Base-by-base conservation (phyloP, 2,113 vertebrate species). In the Engystomops pustulosus region DNA sequence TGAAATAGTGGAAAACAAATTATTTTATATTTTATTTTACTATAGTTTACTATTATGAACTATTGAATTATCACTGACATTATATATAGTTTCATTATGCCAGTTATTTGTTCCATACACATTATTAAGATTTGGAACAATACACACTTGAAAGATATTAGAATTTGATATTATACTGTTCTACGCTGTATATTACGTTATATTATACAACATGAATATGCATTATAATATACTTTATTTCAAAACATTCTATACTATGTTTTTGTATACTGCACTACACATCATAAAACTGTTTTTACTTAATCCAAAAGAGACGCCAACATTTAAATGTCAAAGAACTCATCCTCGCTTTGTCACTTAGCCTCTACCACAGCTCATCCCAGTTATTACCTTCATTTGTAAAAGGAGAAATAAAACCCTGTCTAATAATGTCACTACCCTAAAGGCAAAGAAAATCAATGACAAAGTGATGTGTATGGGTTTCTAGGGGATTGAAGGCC, bases 401-500 rank as follows among this genome's bases (percentile, higher is more conserved):
- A 58, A 77, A 67, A 67, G 60, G 25, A 20, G 27, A 62, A 65
- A 79, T 79, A 79, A 79, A 65, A 36, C 41, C 49, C 62, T 45
- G 65, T 81, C 60, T 34, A 34, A 70, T 72, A 81, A 70, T 69
- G 65, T 71, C 80, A 81, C 36, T 71, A n/a, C 45, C 80, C 51
- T 25, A 9, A 49, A 72, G 65, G 51, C 80, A 71, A 1, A 30
- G 49, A 44, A 81, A 36, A 70, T 62, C 55, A 62, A 62, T 62
- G 11, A 17, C 12, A 30, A 30, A 44, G 58, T 62, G 77, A 30
- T 67, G 8, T 34, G 27, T 12, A 20, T 25, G 38, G 38, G 77
- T 44, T 65, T 79, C 23, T 10, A 41, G 20, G 58, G 38, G 38
- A 65, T 45, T 44, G 55, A 65, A 65, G 77, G 77, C 49, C 23